phyloP scores from a whole-genome alignment of 2,888 invertebrate genomes.

The Cephus rjabovi region DNA sequence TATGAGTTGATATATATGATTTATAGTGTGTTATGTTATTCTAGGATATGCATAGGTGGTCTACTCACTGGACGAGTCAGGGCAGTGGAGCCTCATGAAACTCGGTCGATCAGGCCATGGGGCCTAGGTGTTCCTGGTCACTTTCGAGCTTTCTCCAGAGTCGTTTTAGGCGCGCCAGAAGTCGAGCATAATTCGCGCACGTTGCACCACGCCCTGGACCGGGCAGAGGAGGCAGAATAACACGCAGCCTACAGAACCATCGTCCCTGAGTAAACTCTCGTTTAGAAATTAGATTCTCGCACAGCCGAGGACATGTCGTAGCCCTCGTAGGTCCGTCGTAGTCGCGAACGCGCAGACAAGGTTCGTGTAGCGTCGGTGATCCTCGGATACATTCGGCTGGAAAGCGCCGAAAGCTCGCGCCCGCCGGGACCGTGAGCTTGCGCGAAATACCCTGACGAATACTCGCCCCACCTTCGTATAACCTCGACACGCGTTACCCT shows the following conservation, averaged over 20 bases:
- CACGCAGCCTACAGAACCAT: not conserved
- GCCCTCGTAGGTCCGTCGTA: conserved; percentile 35
- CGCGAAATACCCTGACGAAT: not conserved
- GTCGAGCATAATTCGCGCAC: conserved; percentile 10
- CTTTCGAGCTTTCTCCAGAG: conserved; percentile 1
- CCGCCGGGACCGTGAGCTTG: not conserved
- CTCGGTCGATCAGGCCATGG: conserved; percentile 49
- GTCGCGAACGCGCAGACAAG: conserved; percentile 37
- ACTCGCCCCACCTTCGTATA: not conserved
- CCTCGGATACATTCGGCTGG: conserved; percentile 8
- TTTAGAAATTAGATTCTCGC: conserved; percentile 3
- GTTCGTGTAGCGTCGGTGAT: conserved; percentile 16
- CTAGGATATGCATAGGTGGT: not conserved
- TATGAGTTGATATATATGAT: not conserved
- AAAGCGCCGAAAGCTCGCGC: conserved; percentile 10
- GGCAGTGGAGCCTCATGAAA: conserved; percentile 63
- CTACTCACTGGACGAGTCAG: conserved; percentile 63
- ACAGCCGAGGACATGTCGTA: conserved; percentile 48
- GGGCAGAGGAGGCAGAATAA: not conserved
- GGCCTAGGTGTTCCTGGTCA: conserved; percentile 30
- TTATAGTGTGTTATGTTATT: not conserved
- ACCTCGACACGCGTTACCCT: not conserved
- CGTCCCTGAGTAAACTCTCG: not conserved
- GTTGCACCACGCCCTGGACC: conserved; percentile 11
- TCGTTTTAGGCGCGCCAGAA: conserved; percentile 3